phyloP scores from a whole-genome alignment of 2,888 invertebrate genomes.

The Mythimna lalbum region DNA sequence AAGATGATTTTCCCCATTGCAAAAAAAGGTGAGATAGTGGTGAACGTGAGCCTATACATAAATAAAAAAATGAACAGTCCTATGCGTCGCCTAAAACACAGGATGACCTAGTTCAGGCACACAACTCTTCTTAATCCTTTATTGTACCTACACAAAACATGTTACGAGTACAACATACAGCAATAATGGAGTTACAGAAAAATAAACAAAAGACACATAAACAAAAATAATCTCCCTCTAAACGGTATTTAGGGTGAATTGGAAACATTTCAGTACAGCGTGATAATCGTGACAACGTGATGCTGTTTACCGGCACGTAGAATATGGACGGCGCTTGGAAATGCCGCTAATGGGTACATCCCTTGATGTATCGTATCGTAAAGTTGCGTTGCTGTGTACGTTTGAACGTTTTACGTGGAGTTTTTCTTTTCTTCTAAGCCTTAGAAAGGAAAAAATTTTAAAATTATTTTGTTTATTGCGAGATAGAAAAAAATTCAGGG shows the following conservation, averaged over 20 bases:
- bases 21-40: no score
- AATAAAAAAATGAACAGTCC: no score
- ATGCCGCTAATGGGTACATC: constrained; percentile 70
- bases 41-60: no score
- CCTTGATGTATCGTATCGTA: constrained; percentile 61
- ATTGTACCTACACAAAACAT: no score
- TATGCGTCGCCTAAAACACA: no score
- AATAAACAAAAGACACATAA: constrained; percentile 46
- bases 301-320: constrained; percentile 76
- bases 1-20: no score
- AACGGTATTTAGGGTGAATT: constrained; percentile 59
- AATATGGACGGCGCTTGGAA: constrained; percentile 74
- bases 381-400: constrained; percentile 27
- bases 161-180: no score
- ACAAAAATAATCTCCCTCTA: constrained; percentile 58
- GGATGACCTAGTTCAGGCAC: no score
- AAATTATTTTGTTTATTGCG: not conserved
- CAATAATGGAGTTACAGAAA: constrained; percentile 7
- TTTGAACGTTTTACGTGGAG: not conserved
- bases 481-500: not conserved
- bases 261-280: constrained; percentile 59
- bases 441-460: not conserved
- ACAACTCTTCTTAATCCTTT: no score
- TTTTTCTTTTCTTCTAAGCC: not conserved
- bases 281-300: constrained; percentile 77